Base-by-base conservation (phyloP, 2,797 vertebrate species). In the Anomalospiza imberbis region DNA sequence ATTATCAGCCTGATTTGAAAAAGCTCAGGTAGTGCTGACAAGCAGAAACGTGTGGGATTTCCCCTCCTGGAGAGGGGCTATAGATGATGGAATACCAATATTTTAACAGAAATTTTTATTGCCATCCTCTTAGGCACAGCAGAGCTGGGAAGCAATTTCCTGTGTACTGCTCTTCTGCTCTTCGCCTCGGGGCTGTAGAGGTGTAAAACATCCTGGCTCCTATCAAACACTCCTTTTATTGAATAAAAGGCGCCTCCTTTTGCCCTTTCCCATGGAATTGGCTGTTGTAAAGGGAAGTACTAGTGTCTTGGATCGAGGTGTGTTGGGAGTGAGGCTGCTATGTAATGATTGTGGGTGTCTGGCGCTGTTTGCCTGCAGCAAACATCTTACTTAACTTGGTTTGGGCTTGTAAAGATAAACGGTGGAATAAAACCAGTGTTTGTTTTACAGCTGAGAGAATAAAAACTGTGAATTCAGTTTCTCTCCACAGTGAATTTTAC, bases 251-350 rank as follows among this genome's bases (percentile, higher is more conserved):
- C 34, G 22, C 40, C 74, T 86, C 62, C 22, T 68, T 40, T 5
- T 61, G 53, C 26, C 65, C 36, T 84, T 80, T 77, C 16, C 72
- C 26, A 0, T 10, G 44, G 54, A 68, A 73, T 14, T 4, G 10
- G 29, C 42, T 61, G 54, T 4, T 75, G 54, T 1, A 26, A 65
- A 29, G 14, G 4, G 8, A 21, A 45, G 66, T 25, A 42, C 0
- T 6, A 7, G 10, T 4, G 14, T 8, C 31, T 2, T 11, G 68
- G 57, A 11, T 8, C 0, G 5, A n/a, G 34, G 6, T 26, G 50
- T 75, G 47, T 50, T n/a, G 51, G 25, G 40, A 28, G 34, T 4
- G 54, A 57, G 26, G 68, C 29, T 91, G 74, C 60, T 44, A 34
- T 48, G 42, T 6, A 17, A 45, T 38, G 24, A 14, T 47, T n/a